Evolutionary conservation across 2,113 vertebrate species (phyloP).

Genomic region (Mesitornis unicolor): DNA sequence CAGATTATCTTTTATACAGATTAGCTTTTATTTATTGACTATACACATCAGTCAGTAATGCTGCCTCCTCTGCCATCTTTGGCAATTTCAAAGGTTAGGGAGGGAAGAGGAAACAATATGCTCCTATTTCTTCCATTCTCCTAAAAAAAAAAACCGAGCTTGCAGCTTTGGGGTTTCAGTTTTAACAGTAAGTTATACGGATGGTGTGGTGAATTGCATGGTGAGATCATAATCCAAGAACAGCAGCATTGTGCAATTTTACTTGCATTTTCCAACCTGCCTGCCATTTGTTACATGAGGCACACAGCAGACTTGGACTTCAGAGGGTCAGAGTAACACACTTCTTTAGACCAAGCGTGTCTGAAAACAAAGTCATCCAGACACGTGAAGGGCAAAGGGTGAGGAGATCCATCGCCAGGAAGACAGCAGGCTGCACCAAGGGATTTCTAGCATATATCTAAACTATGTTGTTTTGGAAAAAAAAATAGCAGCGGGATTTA

Average conservation of each 20-base stretch:
- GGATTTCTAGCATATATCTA: neutral
- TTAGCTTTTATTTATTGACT: neutral
- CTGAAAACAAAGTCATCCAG: neutral
- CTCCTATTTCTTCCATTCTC: neutral
- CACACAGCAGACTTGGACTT: neutral
- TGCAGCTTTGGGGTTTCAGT: neutral
- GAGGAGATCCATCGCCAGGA: neutral
- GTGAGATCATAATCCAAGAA: neutral
- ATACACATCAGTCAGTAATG: neutral
- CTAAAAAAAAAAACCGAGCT: neutral
- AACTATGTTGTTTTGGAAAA: neutral
- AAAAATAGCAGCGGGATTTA: neutral
- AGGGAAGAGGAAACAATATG: neutral
- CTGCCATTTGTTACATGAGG: neutral
- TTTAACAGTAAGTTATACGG: neutral
- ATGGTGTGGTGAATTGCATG: neutral
- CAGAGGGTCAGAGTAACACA: neutral
- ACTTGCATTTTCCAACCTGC: neutral
- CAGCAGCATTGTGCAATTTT: neutral
- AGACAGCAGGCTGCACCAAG: neutral
- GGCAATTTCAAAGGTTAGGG: neutral
- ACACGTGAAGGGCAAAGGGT: neutral
- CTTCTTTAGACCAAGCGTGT: neutral
- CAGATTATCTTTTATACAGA: neutral
- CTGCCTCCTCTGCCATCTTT: neutral